A percentile compares a stretch with the other conserved stretches of the same genome.
Evolutionary conservation across 2,888 invertebrate genomes (phyloP).

Genomic region (Lycocerus yunnanus): DNA sequence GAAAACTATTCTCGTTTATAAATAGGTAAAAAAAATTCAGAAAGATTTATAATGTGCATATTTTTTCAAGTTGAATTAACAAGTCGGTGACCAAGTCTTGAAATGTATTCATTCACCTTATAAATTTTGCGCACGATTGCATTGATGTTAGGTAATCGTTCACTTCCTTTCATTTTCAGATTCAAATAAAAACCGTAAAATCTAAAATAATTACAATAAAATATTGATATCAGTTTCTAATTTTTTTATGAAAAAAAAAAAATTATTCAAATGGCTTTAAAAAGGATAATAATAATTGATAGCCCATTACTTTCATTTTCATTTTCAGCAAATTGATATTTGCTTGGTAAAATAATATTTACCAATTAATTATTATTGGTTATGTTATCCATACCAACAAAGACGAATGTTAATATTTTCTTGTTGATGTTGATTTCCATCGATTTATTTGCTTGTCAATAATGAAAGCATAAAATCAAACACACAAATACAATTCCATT

Average conservation of each 20-base stretch:
- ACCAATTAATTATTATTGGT: not conserved
- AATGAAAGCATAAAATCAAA: conserved; percentile 3
- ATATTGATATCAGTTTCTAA: not conserved
- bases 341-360: too few species aligned
- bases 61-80: not conserved
- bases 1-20: not conserved
- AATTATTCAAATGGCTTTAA: too few species aligned
- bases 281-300: too few species aligned
- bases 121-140: conserved; percentile 2
- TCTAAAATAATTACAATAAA: not conserved
- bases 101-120: not conserved
- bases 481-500: not conserved
- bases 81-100: not conserved
- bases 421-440: not conserved
- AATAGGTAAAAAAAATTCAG: not conserved
- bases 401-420: not conserved
- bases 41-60: not conserved
- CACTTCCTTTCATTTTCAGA: conserved; percentile 1
- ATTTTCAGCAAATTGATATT: too few species aligned
- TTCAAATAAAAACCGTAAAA: not conserved
- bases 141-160: not conserved
- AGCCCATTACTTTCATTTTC: too few species aligned
- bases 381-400: not conserved
- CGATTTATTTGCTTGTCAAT: not conserved
- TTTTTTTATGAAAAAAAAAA: too few species aligned